Base-by-base conservation (phyloP, 2,797 vertebrate genomes). In the Takifugu ocellatus region DNA sequence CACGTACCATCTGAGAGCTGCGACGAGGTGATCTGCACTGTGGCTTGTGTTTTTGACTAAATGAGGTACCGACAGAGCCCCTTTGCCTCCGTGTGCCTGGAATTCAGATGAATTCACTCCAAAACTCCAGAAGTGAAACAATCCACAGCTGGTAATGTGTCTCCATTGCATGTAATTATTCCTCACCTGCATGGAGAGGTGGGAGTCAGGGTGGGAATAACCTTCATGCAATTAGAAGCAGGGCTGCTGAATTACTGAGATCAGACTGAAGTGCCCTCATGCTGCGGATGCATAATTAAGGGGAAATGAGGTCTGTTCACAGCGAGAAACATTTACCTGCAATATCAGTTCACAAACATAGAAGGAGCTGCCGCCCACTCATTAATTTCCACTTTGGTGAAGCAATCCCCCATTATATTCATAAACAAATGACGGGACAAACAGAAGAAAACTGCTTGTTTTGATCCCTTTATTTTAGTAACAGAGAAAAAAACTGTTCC, bases 21-120 rank as follows among this genome's bases (percentile, higher is more conserved):
- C 21, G 72, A 74, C 70, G 51, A 70, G 77, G 67, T 52, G 48
- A 83, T 81, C 51, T 58, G 49, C 54, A 76, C 79, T 63, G 55
- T 66, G 70, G 53, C 49, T 44, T 2, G 16, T 44, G n/a, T 36
- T 33, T 10, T 14, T 52, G 3, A 43, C 63, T 56, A 61, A 56
- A 57, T 4, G 25, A 57, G 31, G 60, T 9, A 46, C 44, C 44
- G 44, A 21, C 17, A 46, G 36, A 39, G 36, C 36, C 12, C 3
- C 2, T 27, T 39, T 58, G 24, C 48, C 14, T 54, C 17, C 25
- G 14, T 12, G 14, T 65, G 54, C 26, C 60, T 49, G 62, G 63
- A 68, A 78, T 63, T 66, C 52, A n/a, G 49, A 70, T 70, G 7
- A 42, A 57, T 49, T 52, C 2, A 47, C 53, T 56, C 48, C 29